Conservation (phyloP, 2,113 vertebrate genomes). For the Aphyosemion australe region DNA sequence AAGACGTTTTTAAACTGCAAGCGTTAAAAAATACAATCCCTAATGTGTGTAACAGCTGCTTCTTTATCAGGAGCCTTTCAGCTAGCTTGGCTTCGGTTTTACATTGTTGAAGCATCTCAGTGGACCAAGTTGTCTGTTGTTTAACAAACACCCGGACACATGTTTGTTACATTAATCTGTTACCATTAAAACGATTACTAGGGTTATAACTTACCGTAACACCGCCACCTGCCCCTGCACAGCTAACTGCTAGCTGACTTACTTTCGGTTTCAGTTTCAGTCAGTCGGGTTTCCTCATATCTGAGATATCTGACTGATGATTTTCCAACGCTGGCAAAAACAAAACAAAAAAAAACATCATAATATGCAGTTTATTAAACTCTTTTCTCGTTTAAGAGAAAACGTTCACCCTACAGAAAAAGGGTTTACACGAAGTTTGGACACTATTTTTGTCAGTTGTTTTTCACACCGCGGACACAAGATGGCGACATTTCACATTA, state of each 20-base stretch:
- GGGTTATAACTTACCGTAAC: not conserved
- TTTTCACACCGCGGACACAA: not conserved
- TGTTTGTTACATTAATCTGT: not conserved
- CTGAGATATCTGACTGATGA: too few relatives aligned
- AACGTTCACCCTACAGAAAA: too few relatives aligned
- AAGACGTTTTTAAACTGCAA: too few relatives aligned
- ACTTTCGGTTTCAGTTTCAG: conserved; percentile 53
- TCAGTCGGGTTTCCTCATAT: accelerated
- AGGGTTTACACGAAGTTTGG: too few relatives aligned
- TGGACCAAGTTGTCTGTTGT: too few relatives aligned
- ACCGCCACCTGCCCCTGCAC: not conserved
- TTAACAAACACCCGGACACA: not conserved
- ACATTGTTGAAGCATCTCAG: too few relatives aligned
- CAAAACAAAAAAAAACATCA: too few relatives aligned
- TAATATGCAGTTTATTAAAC: not conserved
- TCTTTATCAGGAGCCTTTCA: too few relatives aligned
- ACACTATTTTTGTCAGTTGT: too few relatives aligned
- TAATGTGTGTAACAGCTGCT: too few relatives aligned
- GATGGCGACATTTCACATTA: conserved; percentile 19
- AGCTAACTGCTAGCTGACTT: not conserved
- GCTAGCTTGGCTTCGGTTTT: not conserved
- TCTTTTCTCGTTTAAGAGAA: accelerated
- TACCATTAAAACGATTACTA: accelerated
- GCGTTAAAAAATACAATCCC: too few relatives aligned
- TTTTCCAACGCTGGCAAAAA: not conserved